A percentile compares a stretch with the other conserved stretches of the same genome.
These are phyloP conservation scores for Calosoma granatense DNA, from an alignment of 1,140 invertebrate species.

Conservation along the genomic window DNA sequence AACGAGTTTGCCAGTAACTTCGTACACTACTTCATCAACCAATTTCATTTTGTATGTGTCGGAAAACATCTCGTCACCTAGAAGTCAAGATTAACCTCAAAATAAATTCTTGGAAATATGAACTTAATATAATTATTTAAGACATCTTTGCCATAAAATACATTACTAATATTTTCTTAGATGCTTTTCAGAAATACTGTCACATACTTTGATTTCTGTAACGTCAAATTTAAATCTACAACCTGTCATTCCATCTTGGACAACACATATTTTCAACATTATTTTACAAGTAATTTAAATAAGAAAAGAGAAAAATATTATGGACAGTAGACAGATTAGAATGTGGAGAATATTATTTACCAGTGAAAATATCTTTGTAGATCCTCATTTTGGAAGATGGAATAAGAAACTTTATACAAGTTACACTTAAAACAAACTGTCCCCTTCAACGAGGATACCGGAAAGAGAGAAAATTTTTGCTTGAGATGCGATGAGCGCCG, in stretches of 20 bases:
- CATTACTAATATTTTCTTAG: background rate
- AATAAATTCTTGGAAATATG: conserved; percentile 12
- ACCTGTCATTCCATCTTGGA: conserved; percentile 13
- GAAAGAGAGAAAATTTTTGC: conserved; percentile 35
- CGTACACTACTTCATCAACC: conserved; percentile 87
- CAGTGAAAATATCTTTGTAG: conserved; percentile 89
- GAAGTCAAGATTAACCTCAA: conserved; percentile 27
- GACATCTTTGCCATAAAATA: conserved; percentile 5
- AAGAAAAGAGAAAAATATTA: conserved; percentile 15
- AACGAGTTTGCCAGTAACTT: conserved; percentile 85
- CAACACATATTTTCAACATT: too few species aligned
- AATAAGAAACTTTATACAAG: conserved; percentile 48
- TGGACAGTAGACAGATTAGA: background rate
- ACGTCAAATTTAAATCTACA: too few species aligned
- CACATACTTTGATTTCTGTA: too few species aligned
- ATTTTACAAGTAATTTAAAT: too few species aligned
- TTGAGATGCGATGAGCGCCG: background rate
- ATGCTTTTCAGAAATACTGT: too few species aligned
- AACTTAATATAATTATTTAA: background rate
- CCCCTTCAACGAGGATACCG: conserved; percentile 46
- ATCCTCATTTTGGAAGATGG: conserved; percentile 83
- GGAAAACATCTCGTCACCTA: conserved; percentile 96
- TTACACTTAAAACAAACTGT: conserved; percentile 51
- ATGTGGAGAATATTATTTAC: conserved; percentile 41
- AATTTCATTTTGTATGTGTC: conserved; percentile 94